Evolutionary conservation across 2,797 vertebrate species (phyloP).

Genomic region (Arrhamphus sclerolepis): DNA sequence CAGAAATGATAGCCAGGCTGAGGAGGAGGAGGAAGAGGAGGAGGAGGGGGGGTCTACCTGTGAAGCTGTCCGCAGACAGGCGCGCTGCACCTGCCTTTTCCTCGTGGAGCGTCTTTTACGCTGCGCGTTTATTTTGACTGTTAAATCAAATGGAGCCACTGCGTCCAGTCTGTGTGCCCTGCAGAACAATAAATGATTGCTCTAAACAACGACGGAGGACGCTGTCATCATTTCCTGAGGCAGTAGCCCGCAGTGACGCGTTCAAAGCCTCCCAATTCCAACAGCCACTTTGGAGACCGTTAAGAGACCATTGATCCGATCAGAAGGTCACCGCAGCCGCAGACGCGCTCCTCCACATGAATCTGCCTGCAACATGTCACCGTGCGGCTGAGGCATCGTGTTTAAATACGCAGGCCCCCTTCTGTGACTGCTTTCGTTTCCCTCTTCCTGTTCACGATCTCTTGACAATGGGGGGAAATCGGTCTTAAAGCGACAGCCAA

Average conservation of each 20-base stretch:
- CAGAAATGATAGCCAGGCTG: neutral
- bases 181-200: too few species aligned
- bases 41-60: too few species aligned
- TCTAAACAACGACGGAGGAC: slow-evolving; percentile 51
- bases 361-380: slow-evolving; percentile 22
- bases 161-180: too few species aligned
- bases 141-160: neutral
- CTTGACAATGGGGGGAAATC: slow-evolving; percentile 97
- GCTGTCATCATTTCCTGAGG: slow-evolving; percentile 69
- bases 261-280: slow-evolving; percentile 23
- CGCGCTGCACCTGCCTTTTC: slow-evolving; percentile 65
- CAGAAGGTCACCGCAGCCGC: neutral
- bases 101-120: neutral
- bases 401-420: slow-evolving; percentile 70
- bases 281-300: neutral
- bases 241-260: slow-evolving; percentile 44
- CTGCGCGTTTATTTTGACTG: neutral
- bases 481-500: slow-evolving; percentile 91
- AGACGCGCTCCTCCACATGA: slow-evolving; percentile 21
- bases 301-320: slow-evolving; percentile 1
- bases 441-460: slow-evolving; percentile 98
- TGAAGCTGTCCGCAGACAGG: neutral
- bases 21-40: too few species aligned
- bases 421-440: slow-evolving; percentile 89
- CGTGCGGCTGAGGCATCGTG: slow-evolving; percentile 60